Evolutionary conservation across 2,888 invertebrate genomes (phyloP), one percentile per base, ranked within the genome.

Genomic region (Mylabris sibirica): DNA sequence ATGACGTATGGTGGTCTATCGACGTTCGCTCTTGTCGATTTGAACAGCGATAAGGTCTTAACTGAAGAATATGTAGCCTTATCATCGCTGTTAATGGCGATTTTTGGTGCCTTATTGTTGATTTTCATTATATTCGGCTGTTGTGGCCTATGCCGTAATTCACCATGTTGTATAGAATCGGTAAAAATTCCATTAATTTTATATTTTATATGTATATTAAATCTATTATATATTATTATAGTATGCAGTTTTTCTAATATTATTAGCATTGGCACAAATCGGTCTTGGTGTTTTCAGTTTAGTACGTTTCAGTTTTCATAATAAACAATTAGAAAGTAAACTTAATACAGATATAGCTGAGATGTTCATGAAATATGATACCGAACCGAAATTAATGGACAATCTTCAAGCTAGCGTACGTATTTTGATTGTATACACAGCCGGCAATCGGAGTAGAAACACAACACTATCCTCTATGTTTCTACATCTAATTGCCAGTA

Each of bases 181-280:
- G 76, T 76, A 70, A 67, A 65, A 65, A 64, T 64, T 59, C 6
- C n/a, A 11, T 34, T 22, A n/a, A 41, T 24, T 20, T 20, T 63
- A 53, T 22, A 1, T 57, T 59, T 60, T 4, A 44, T 11, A 59
- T 22, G 5, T 1, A n/a, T 14, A 34, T 26, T 17, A 12, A 17
- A 12, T 14, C 22, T 26, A 61, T 63, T 66, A n/a, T 30, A 30
- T 63, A 60, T 63, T 60, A 26, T 74, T 75, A 60, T 63, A 78
- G 78, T 78, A 77, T 63, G 61, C 77, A 4, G 71, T 77, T 11
- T 74, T 77, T 30, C 63, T 78, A 49, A 57, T 74, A 61, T 35
- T 75, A 3, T 66, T 78, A 35, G 76, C 76, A 59, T 57, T 76
- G 0, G 49, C 71, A 4, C 78, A 78, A 72, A 70, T 78, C 30